Evolutionary conservation across 2,113 vertebrate species (phyloP).

Genomic region (Prionailurus viverrinus): DNA sequence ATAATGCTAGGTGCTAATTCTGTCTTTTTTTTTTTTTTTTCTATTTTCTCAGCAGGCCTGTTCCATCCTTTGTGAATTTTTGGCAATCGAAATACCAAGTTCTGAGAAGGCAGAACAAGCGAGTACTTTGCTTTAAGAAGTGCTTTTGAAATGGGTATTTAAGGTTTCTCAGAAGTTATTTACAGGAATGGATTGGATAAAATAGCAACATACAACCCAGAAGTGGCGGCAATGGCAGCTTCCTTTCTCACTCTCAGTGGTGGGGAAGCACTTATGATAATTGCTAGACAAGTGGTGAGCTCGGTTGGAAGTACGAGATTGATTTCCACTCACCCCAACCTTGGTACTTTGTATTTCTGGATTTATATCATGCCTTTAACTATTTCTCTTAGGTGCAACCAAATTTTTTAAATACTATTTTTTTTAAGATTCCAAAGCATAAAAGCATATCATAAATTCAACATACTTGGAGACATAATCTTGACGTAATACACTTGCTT

Average conservation of each 20-base stretch:
- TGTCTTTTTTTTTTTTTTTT: neutral
- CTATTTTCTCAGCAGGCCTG: conserved; percentile 11
- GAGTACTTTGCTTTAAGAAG: conserved; percentile 67
- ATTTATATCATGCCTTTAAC: conserved; percentile 75
- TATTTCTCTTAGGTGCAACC: conserved; percentile 31
- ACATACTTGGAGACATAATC: neutral
- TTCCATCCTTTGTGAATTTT: conserved; percentile 25
- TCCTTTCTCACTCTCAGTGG: conserved; percentile 73
- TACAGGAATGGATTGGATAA: conserved; percentile 77
- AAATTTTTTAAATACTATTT: neutral
- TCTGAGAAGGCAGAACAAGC: conserved; percentile 57
- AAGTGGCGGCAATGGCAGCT: conserved; percentile 75
- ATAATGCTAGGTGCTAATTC: neutral
- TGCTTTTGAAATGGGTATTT: conserved; percentile 76
- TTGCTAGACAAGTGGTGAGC: conserved; percentile 82
- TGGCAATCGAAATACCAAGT: conserved; percentile 59
- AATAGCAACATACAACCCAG: conserved; percentile 74
- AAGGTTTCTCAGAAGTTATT: conserved; percentile 82
- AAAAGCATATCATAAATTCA: neutral
- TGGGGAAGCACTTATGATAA: conserved; percentile 83
- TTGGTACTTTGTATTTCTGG: conserved; percentile 73
- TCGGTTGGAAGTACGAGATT: conserved; percentile 70
- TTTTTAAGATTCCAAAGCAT: neutral
- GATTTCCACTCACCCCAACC: conserved; percentile 44
- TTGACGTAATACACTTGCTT: neutral